These are phyloP conservation scores for Hylaea fasciaria DNA, from an alignment of 2,888 invertebrate genomes.

Conservation along the genomic window DNA sequence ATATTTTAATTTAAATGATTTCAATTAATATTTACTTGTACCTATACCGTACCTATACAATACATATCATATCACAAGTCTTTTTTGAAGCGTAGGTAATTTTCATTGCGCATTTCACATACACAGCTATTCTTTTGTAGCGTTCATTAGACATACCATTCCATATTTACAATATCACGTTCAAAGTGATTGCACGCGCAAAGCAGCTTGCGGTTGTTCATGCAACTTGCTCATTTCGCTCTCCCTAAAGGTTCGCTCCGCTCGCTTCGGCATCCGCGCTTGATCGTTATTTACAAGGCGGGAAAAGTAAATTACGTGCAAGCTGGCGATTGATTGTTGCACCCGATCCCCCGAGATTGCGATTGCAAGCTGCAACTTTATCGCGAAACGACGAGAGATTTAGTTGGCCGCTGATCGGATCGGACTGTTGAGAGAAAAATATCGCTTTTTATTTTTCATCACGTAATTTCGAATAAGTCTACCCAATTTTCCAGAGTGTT, in stretches of 20 bases:
- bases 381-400: slow-evolving; percentile 48
- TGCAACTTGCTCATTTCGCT: slow-evolving; percentile 19
- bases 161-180: slow-evolving; percentile 11
- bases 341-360: slow-evolving; percentile 60
- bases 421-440: slow-evolving; percentile 9
- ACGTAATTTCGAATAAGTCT: not conserved
- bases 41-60: too few relatives aligned
- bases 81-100: too few relatives aligned
- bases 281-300: slow-evolving; percentile 72
- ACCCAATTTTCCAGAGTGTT: too few relatives aligned
- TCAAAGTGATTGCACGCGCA: slow-evolving; percentile 23
- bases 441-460: not conserved
- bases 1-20: too few relatives aligned
- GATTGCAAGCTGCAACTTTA: slow-evolving; percentile 64
- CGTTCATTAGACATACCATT: not conserved
- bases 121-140: not conserved
- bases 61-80: too few relatives aligned
- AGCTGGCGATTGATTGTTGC: slow-evolving; percentile 71
- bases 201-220: slow-evolving; percentile 18
- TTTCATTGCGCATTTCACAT: too few relatives aligned
- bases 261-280: slow-evolving; percentile 47
- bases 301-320: slow-evolving; percentile 72
- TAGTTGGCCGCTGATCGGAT: slow-evolving; percentile 37
- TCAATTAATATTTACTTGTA: too few relatives aligned
- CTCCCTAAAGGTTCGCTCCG: slow-evolving; percentile 21